A percentile compares a stretch with the other conserved stretches of the same genome.
These are phyloP conservation scores for Hedychridium roseum DNA, from an alignment of 2,888 invertebrate genomes.

Conservation along the genomic window DNA sequence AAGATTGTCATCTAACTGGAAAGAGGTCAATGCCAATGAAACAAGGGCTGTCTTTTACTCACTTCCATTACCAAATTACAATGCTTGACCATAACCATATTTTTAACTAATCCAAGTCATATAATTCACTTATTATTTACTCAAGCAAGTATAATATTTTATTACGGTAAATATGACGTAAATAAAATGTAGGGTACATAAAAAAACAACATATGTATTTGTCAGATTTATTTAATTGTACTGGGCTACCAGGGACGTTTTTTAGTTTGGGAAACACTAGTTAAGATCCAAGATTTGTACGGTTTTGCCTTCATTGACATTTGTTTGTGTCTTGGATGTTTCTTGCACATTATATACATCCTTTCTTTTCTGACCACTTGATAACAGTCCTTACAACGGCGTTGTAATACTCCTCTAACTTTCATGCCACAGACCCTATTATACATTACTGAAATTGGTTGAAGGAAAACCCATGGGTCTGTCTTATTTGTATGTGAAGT, in stretches of 20 bases:
- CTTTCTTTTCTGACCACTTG: constrained; percentile 74
- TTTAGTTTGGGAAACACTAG: constrained; percentile 76
- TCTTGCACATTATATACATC: constrained; percentile 77
- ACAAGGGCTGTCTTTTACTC: constrained; percentile 63
- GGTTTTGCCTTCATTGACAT: constrained; percentile 75
- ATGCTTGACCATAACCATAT: constrained; percentile 1
- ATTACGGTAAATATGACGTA: neutral
- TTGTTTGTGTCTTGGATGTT: constrained; percentile 83
- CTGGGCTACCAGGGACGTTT: constrained; percentile 64
- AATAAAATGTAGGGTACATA: neutral
- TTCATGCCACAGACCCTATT: constrained; percentile 72
- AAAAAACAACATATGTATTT: neutral
- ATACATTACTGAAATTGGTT: constrained; percentile 50
- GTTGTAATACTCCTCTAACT: constrained; percentile 72
- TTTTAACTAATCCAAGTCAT: neutral
- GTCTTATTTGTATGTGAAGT: constrained; percentile 1
- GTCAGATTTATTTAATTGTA: constrained; percentile 2
- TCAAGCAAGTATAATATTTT: neutral
- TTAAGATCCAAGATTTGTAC: constrained; percentile 77
- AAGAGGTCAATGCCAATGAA: constrained; percentile 62
- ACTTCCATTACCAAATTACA: constrained; percentile 62
- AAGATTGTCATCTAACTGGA: constrained; percentile 61
- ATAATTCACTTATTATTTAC: neutral
- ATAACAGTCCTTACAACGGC: constrained; percentile 83
- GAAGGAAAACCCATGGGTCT: constrained; percentile 15